Evolutionary conservation across 2,888 invertebrate species (phyloP), one percentile per base, ranked within the genome.

Genomic region (Patella depressa): DNA sequence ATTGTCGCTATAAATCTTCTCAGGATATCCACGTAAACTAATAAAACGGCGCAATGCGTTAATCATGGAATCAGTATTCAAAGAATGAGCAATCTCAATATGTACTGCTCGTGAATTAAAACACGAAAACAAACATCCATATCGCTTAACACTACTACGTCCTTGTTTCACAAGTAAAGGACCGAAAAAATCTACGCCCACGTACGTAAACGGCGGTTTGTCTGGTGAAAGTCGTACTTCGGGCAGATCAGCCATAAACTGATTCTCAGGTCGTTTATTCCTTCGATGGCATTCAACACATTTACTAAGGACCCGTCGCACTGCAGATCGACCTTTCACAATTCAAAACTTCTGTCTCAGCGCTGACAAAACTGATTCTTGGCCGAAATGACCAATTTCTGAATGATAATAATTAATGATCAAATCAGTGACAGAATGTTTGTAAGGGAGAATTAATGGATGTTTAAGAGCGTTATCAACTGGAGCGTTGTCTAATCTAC

Each of bases 131-230:
- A 57, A 57, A 57, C 57, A 57, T 3, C 57, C 57, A 57, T 57
- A 57, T 17, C 57, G 57, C 70, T 80, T 76, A 53, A 77, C 69
- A 54, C 71, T 55, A 11, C 29, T 19, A 7, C 77, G 71, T 59
- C 78, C 79, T 11, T 45, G 53, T 71, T 78, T 81, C 19, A 80
- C 78, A 53, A 15, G 9, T 11, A 78, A 55, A 11, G 78, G 80
- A n/a, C 80, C 78, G 45, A 79, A 79, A 69, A 59, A 71, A 72
- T 80, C 78, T 17, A 75, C 57, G 12, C 75, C 80, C 9, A 76
- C 71, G 54, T 72, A 73, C 9, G 80, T 74, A 53, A 81, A 81
- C 2, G 81, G 80, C 5, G 77, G 76, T 45, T 76, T 74, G 45
- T 73, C 72, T 3, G 79, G 71, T n/a, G 53, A 55, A 15, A 72